Percentiles rank a stretch among this genome's conserved stretches.
These are phyloP conservation scores for Martes martes DNA, from an alignment of 2,113 vertebrate genomes.

Conservation along the genomic window DNA sequence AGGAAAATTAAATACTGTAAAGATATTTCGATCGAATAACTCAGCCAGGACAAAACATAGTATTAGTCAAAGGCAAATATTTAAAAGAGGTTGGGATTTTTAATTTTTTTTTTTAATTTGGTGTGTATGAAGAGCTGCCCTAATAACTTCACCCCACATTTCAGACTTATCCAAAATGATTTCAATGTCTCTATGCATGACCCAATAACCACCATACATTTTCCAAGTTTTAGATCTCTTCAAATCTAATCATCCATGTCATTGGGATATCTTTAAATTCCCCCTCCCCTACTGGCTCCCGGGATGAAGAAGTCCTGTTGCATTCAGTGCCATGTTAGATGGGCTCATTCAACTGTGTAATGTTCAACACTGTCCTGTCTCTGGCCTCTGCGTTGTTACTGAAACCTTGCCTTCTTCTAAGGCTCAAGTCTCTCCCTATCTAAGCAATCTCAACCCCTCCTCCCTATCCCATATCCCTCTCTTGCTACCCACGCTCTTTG, in stretches of 20 bases:
- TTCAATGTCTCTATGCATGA: background rate
- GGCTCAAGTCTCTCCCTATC: background rate
- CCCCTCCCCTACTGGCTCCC: background rate
- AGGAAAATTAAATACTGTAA: slow-evolving; percentile 23
- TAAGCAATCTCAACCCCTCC: background rate
- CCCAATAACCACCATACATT: background rate
- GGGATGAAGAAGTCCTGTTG: background rate
- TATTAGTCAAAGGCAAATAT: background rate
- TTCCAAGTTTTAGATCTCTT: background rate
- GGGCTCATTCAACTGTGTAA: background rate
- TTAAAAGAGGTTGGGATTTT: background rate
- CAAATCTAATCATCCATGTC: background rate
- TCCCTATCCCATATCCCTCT: background rate
- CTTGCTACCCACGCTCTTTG: background rate
- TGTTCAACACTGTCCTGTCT: background rate
- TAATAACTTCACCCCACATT: background rate
- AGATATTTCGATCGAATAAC: slow-evolving; percentile 4
- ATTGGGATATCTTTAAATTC: background rate
- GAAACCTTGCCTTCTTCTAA: background rate
- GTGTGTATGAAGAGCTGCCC: background rate
- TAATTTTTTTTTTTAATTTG: background rate
- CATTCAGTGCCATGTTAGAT: background rate
- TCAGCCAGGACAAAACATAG: background rate
- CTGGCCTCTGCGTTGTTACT: background rate
- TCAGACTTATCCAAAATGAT: background rate